Evolutionary conservation across 2,888 invertebrate genomes (phyloP), one percentile per base, ranked within the genome.

Genomic region (Chesias legatella): DNA sequence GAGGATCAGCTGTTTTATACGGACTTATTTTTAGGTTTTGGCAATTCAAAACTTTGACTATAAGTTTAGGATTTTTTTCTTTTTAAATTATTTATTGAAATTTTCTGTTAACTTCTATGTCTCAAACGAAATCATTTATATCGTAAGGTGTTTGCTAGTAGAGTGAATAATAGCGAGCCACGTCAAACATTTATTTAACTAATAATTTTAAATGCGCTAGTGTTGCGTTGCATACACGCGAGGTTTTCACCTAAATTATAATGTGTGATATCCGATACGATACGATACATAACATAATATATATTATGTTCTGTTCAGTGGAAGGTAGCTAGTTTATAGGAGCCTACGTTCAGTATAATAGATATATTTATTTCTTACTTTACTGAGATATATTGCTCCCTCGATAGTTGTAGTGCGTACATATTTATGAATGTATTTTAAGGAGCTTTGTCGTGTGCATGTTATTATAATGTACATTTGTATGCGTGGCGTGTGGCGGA

Each of bases 1-100:
- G 59, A 54, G 62, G 61, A 67, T 66, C 67, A 64, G 68, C 71
- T 65, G 75, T 77, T 79, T 74, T 73, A 67, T 75, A 75, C 67
- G 63, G 69, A 83, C 88, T 88, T 88, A 86, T 88, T 86, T 48
- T 84, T 86, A 81, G 79, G 88, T 88, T 88, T 88, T 88, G 86
- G 73, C 73, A 53, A 76, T 77, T 77, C 86, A 88, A 88, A 88
- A 88, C 88, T 86, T 82, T 85, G 83, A 86, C 83, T 85, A 86
- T 88, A 85, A 88, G 88, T 88, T 88, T 84, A 78, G 81, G 78
- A 73, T 74, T 77, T 82, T 60, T 60, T 53, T 67, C 73, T 69
- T 35, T 38, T 37, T 31, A 4, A 41, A 74, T 66, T 83, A 85
- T 85, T 85, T 84, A 83, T 85, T 84, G 71, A 66, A 73, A 70